phyloP scores from a whole-genome alignment of 2,797 vertebrate genomes.

The Lepidocolaptes lacrymiger region DNA sequence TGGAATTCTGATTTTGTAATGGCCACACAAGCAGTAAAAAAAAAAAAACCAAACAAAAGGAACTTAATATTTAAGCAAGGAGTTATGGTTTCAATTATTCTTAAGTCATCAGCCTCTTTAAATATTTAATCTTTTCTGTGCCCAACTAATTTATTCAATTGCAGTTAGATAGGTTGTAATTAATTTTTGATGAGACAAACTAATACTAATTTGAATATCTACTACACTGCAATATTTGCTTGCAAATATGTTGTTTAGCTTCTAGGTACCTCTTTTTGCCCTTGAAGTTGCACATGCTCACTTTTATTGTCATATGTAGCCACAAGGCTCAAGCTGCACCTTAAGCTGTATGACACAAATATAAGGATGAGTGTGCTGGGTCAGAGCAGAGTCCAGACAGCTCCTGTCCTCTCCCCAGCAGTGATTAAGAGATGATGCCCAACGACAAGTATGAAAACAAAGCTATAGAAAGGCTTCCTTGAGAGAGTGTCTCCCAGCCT shows the following conservation, averaged over 20 bases:
- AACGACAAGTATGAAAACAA: background rate
- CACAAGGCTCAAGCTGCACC: background rate
- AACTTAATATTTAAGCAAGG: background rate
- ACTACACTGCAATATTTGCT: background rate
- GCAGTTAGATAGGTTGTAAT: background rate
- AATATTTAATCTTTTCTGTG: background rate
- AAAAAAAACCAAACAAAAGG: background rate
- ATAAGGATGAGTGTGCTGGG: background rate
- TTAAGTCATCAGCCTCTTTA: background rate
- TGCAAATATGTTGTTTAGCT: background rate
- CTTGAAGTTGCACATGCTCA: background rate
- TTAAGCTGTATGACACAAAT: background rate
- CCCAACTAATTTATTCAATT: background rate
- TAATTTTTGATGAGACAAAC: slow-evolving; percentile 24
- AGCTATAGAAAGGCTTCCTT: background rate
- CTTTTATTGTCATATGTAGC: background rate
- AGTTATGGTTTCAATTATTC: background rate
- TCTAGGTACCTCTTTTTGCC: background rate
- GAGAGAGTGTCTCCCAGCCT: background rate
- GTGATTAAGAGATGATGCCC: background rate
- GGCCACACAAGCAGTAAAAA: background rate
- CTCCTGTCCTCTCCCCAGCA: background rate
- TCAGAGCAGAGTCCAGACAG: background rate
- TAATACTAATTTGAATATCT: background rate
- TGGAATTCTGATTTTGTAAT: background rate